Base-by-base conservation (phyloP, 2,888 invertebrate genomes). In the Sinohyriopsis cumingii region DNA sequence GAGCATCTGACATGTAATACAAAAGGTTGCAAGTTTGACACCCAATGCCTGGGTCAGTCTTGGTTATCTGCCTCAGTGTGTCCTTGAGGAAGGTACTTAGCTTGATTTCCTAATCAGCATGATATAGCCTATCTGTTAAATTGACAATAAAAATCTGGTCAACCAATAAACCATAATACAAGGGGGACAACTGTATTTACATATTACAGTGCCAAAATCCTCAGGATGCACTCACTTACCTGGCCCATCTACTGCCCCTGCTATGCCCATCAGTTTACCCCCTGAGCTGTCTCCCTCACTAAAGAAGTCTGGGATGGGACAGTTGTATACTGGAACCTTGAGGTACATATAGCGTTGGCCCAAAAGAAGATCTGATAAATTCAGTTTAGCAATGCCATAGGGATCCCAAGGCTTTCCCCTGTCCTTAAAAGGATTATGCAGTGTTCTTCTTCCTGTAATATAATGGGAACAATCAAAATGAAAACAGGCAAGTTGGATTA, bases 351-450 rank as follows among this genome's bases (percentile, higher is more conserved):
- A 82, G 54, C 82, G 77, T 65, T 88, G 86, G 5, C 90, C 90
- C 28, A 87, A 77, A 55, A 89, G 75, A 9, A 90, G 79, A 63
- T 86, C 89, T 1, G 88, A 87, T 59, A 90, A 71, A 76, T 89
- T 87, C 53, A 89, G 76, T 63, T 79, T 83, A 20, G 87, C 85
- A 45, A 88, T 78, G 22, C 89, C 90, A 73, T 86, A 88, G 0
- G 90, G 89, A 71, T 89, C 89, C 90, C 89, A 89, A 0, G 87
- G 84, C 71, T 86, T 85, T 67, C 85, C 83, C 33, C 86, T 80
- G 18, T 82, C 84, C 45, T 82, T 80, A 71, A 89, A 88, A 24
- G 89, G 84, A 74, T 89, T 89, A 75, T 88, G 81, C 55, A 87
- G 67, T 7, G 90, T 90, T 68, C 89, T 78, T 55, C 85, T 71